These are phyloP conservation scores for Galerucella calmariensis DNA, from an alignment of 2,888 invertebrate species.

Conservation along the genomic window DNA sequence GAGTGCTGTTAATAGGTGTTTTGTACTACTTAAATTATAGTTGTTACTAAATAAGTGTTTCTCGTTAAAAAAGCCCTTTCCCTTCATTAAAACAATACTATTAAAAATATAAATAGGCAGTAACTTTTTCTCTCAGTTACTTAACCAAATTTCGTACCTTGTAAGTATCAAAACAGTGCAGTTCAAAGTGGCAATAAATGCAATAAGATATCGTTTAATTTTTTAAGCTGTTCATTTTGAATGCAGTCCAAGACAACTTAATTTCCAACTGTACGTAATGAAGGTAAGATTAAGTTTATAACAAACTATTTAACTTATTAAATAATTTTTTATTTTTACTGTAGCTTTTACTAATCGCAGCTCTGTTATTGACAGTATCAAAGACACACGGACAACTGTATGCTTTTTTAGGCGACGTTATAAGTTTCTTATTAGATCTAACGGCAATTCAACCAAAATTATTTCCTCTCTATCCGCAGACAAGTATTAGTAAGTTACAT, in stretches of 20 bases:
- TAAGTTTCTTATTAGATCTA: background rate
- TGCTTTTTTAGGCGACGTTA: background rate
- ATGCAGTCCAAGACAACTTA: background rate
- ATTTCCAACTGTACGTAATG: background rate
- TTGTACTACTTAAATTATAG: too few species aligned
- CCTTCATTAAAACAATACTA: too few species aligned
- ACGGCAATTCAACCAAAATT: background rate
- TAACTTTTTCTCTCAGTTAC: too few species aligned
- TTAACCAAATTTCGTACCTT: too few species aligned
- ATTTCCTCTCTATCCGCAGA: background rate
- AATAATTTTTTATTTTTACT: background rate
- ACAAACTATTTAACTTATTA: background rate
- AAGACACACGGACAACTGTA: background rate
- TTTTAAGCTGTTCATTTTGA: background rate
- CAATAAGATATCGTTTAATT: background rate
- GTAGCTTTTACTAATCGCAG: background rate
- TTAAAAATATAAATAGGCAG: too few species aligned
- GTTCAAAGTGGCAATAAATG: too few species aligned
- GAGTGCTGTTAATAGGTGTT: too few species aligned
- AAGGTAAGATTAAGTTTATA: background rate
- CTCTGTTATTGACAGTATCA: background rate
- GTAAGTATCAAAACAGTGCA: too few species aligned
- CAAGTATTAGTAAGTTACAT: background rate
- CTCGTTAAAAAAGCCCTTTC: too few species aligned
- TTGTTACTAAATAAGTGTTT: too few species aligned